phyloP scores from a whole-genome alignment of 2,113 vertebrate genomes.

The Stigmatopora nigra region DNA sequence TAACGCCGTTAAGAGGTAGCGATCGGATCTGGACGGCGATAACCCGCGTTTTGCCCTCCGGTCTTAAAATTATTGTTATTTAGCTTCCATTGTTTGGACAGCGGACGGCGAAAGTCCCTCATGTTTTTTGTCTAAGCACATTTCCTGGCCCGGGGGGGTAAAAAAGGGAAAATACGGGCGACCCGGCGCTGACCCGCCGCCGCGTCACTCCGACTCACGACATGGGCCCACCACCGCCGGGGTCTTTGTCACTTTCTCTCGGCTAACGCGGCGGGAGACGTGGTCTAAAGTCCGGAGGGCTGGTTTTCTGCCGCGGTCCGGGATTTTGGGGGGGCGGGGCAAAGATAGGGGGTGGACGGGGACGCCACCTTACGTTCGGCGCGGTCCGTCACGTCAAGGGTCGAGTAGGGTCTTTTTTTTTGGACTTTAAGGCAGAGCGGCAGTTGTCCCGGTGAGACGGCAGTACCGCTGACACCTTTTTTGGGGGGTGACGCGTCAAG shows the following conservation, averaged over 20 bases:
- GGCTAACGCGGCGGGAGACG: background rate
- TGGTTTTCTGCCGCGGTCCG: background rate
- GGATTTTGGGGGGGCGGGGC: background rate
- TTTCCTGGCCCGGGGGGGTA: constrained; percentile 2
- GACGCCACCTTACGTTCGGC: background rate
- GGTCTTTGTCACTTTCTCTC: constrained; percentile 16
- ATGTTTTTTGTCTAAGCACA: constrained; percentile 13
- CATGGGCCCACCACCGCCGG: constrained; percentile 4
- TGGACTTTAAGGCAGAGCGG: constrained; percentile 1
- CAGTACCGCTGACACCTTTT: background rate
- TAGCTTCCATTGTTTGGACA: constrained; percentile 8
- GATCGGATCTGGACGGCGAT: background rate
- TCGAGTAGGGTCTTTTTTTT: background rate
- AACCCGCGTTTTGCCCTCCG: background rate
- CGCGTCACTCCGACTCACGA: constrained; percentile 10
- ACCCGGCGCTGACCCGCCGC: constrained; percentile 14
- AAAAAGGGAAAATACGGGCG: constrained; percentile 7
- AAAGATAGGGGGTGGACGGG: no score
- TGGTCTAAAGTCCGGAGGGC: constrained; percentile 11
- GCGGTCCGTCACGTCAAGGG: background rate
- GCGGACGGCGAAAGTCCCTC: background rate
- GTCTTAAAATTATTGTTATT: background rate
- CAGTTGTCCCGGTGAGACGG: background rate
- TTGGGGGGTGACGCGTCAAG: background rate
- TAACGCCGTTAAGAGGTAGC: background rate